phyloP scores from a whole-genome alignment of 2,113 vertebrate species.

The Orcinus orca region DNA sequence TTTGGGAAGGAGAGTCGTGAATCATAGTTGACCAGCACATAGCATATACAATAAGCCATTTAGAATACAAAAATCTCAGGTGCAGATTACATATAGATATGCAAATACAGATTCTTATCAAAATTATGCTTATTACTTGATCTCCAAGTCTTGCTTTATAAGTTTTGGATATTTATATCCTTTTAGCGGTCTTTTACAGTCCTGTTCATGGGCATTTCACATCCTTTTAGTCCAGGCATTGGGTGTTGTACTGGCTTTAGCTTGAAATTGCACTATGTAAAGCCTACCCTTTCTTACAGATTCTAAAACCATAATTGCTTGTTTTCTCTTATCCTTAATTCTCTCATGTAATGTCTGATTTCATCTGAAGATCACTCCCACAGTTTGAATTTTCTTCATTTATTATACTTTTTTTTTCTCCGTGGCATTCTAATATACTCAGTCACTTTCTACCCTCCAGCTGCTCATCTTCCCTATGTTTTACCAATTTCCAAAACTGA shows the following conservation, averaged over 20 bases:
- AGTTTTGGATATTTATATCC: neutral
- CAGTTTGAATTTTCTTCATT: neutral
- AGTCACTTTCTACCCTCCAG: neutral
- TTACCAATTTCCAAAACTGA: neutral
- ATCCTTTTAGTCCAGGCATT: neutral
- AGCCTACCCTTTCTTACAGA: neutral
- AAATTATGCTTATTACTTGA: neutral
- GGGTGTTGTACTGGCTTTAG: neutral
- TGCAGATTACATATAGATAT: neutral
- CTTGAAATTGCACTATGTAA: neutral
- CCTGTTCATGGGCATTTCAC: neutral
- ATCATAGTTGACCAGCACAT: neutral
- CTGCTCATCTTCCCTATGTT: neutral
- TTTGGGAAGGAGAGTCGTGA: neutral
- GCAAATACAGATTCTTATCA: neutral
- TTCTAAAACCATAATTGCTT: neutral
- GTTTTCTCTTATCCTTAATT: neutral
- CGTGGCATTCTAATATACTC: neutral
- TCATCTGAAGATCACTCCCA: neutral
- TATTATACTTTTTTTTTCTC: neutral
- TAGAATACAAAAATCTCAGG: neutral
- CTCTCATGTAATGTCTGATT: neutral
- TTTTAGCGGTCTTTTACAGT: neutral
- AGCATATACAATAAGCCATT: neutral
- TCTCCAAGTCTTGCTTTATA: neutral